Base-by-base conservation (phyloP, 2,888 invertebrate species). In the Meganola albula region DNA sequence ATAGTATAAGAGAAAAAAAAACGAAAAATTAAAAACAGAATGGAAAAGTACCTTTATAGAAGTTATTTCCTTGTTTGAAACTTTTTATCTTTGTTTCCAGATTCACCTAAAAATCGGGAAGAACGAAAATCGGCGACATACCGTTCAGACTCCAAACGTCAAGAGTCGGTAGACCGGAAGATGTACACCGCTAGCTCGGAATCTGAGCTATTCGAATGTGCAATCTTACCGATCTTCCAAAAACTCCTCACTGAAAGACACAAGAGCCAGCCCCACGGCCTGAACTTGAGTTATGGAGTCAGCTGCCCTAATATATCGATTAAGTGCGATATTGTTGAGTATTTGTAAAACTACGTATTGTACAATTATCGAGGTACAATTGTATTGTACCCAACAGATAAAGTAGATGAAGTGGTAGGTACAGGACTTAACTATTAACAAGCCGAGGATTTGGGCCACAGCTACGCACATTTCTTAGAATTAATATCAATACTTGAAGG, bases 241-340 rank as follows among this genome's bases (percentile, higher is more conserved):
- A 96, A 96, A 74, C 88, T 95, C n/a, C 88, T 95, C 28, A 94
- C 93, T 2, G 95, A 95, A 64, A 87, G 95, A 44, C 94, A 94
- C 59, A 88, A 90, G 48, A 89, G 90, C 48, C 90, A 90, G 50
- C 90, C 90, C 3, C 90, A 90, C 31, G 88, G 90, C 31, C 87
- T 90, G 10, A 91, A 91, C 66, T 89, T 92, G 18, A 90, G 89
- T 14, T 92, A 91, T 50, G 94, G 95, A 34, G 91, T 95, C 53
- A 96, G 96, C 62, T 96, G 96, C 74, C 96, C 96, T 13, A 96
- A 96, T 87, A 96, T 96, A 84, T 95, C 96, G 42, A 96, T 97
- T 59, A 96, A 96, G 84, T 96, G 96, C 88, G 96, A 96, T 87
- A 96, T 97, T 62, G 96, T 96, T 58, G 96, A 96, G 70, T 96